Evolutionary conservation across 2,797 vertebrate species (phyloP).

Genomic region (Pelochelys cantorii): DNA sequence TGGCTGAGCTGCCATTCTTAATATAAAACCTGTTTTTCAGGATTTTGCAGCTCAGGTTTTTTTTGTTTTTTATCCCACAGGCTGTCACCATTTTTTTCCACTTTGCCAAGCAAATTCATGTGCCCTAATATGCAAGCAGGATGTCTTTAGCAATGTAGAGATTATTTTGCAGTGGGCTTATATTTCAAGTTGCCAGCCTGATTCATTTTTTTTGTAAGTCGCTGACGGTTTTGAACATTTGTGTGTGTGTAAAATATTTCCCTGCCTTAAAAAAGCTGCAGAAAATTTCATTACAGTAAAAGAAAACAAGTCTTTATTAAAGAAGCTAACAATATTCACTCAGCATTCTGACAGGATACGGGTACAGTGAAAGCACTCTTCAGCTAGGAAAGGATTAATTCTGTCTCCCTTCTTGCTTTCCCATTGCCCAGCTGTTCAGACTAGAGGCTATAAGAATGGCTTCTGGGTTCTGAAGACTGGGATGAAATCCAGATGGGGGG

Average conservation of each 20-base stretch:
- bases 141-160: conserved; percentile 43
- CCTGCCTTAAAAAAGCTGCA: background rate
- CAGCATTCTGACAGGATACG: background rate
- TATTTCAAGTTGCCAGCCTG: background rate
- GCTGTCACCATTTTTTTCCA: conserved; percentile 38
- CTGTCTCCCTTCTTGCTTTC: background rate
- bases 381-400: background rate
- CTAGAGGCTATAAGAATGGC: accelerated
- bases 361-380: background rate
- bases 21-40: conserved; percentile 51
- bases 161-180: conserved; percentile 36
- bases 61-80: conserved; percentile 26
- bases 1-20: conserved; percentile 50
- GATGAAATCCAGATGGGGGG: background rate
- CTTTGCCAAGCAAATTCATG: conserved; percentile 53
- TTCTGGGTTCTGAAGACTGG: background rate
- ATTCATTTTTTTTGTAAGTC: conserved; percentile 6
- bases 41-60: conserved; percentile 6
- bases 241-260: background rate
- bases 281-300: background rate
- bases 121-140: conserved; percentile 43
- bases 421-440: background rate
- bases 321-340: background rate
- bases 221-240: conserved; percentile 2
- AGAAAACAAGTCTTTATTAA: background rate